These are phyloP conservation scores for Sitta carolinensis DNA, from an alignment of 2,797 vertebrate genomes.

Conservation along the genomic window DNA sequence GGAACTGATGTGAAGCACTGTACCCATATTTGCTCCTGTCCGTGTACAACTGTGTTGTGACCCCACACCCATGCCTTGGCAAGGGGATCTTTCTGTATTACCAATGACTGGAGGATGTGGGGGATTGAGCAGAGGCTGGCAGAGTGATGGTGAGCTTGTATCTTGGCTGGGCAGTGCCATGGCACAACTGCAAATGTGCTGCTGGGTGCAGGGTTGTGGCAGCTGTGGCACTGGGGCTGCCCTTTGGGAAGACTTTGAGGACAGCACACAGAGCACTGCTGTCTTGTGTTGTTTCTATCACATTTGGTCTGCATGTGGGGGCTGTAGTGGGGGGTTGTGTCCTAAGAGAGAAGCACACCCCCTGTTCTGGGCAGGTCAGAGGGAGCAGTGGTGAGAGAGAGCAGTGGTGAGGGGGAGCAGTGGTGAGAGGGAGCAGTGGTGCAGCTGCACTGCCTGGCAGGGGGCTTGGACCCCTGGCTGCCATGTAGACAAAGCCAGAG, in stretches of 20 bases:
- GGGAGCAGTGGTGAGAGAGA: neutral
- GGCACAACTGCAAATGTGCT: neutral
- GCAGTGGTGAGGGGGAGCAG: neutral
- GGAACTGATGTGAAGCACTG: neutral
- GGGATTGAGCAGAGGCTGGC: neutral
- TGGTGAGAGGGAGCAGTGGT: neutral
- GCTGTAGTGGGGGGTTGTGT: neutral
- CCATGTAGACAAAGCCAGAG: neutral
- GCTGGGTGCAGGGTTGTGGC: neutral
- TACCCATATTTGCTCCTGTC: neutral
- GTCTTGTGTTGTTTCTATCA: neutral
- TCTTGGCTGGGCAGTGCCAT: neutral
- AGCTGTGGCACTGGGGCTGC: neutral
- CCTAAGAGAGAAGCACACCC: neutral
- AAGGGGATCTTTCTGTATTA: neutral
- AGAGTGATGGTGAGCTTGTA: neutral
- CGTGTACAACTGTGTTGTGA: neutral
- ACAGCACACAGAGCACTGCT: rapidly evolving
- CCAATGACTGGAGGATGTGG: rapidly evolving
- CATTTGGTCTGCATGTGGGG: rapidly evolving
- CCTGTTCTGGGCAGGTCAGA: neutral
- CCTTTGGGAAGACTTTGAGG: neutral
- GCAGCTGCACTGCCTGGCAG: neutral
- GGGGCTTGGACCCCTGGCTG: neutral
- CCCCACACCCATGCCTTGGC: rapidly evolving